Percentiles rank a stretch among this genome's conserved stretches.
Conservation (phyloP, 2,888 invertebrate species). For the Lasioglossum villosulum region DNA sequence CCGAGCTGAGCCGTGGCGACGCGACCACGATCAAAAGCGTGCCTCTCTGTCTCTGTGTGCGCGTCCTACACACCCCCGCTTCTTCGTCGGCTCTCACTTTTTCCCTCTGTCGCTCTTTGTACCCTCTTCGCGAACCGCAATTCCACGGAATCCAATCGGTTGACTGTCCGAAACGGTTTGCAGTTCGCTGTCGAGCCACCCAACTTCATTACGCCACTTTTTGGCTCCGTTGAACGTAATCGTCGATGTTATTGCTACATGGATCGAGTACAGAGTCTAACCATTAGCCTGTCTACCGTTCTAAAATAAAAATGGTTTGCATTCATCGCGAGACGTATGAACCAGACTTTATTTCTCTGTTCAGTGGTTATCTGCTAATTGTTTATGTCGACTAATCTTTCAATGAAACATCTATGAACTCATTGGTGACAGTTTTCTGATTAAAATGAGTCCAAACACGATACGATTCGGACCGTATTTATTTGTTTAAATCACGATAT, state of each 20-base stretch:
- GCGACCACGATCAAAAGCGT: slow-evolving; percentile 69
- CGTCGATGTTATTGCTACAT: not conserved
- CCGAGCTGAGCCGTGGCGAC: slow-evolving; percentile 62
- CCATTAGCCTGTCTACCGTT: too few species aligned
- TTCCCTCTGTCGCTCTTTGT: slow-evolving; percentile 50
- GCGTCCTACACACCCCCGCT: slow-evolving; percentile 17
- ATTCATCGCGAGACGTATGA: not conserved
- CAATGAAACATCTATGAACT: too few species aligned
- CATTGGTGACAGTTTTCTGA: too few species aligned
- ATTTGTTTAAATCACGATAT: too few species aligned
- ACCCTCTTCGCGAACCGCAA: slow-evolving; percentile 45
- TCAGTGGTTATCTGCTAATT: too few species aligned
- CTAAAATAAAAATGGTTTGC: not conserved
- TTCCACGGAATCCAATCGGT: slow-evolving; percentile 63
- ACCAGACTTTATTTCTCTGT: too few species aligned
- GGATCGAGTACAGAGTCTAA: not conserved
- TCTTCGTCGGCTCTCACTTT: not conserved
- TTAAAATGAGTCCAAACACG: too few species aligned
- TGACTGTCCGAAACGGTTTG: slow-evolving; percentile 58
- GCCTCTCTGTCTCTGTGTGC: not conserved
- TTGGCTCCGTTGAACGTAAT: not conserved
- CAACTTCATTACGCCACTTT: slow-evolving; percentile 35
- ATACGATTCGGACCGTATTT: too few species aligned
- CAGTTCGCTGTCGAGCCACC: slow-evolving; percentile 4
- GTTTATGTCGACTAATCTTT: too few species aligned